These are phyloP conservation scores for Oreortyx pictus DNA, from an alignment of 2,797 vertebrate species.

Conservation along the genomic window DNA sequence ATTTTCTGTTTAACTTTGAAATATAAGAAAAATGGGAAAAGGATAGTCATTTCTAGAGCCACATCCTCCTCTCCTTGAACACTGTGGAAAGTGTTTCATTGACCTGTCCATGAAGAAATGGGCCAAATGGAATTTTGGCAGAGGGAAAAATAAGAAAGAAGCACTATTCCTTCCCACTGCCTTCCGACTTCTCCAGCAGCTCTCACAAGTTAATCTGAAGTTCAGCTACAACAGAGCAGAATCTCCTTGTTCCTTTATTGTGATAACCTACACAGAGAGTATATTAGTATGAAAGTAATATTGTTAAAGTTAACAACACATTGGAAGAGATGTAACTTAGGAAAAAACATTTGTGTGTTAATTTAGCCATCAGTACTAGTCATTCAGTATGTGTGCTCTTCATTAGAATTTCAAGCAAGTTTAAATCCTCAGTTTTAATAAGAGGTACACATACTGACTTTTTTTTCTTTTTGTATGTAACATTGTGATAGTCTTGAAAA, in stretches of 20 bases:
- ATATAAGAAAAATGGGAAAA: not conserved
- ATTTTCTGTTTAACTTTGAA: not conserved
- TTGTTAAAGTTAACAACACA: not conserved
- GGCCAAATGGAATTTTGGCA: not conserved
- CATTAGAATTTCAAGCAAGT: not conserved
- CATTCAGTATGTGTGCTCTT: not conserved
- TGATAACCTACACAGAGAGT: not conserved
- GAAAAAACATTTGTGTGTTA: not conserved
- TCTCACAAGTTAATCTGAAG: not conserved
- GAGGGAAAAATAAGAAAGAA: accelerated
- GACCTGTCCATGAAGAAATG: not conserved
- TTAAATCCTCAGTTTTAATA: not conserved
- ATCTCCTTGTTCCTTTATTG: not conserved
- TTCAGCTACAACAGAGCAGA: not conserved
- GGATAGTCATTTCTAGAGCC: not conserved
- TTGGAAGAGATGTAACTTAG: not conserved
- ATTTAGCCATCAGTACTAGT: not conserved
- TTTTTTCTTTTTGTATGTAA: not conserved
- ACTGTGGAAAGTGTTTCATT: too few species aligned
- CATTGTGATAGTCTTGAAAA: not conserved
- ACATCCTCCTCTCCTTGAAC: not conserved
- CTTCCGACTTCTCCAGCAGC: not conserved
- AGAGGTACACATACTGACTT: not conserved
- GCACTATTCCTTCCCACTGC: not conserved
- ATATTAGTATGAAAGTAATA: not conserved